Evolutionary conservation across 2,797 vertebrate genomes (phyloP).

Genomic region (Sebastes diploproa): DNA sequence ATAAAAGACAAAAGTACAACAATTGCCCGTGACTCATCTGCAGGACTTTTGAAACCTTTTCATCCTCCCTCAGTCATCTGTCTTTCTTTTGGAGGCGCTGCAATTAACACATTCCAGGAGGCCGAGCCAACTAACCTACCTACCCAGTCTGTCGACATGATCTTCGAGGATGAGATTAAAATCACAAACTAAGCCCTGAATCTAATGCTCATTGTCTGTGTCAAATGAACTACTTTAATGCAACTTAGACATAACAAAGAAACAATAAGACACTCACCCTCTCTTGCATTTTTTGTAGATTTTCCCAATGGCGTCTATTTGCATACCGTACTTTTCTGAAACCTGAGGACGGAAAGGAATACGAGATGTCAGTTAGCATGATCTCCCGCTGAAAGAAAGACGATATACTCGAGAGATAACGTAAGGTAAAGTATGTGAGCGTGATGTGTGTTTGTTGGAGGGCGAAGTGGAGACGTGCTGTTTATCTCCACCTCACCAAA

Average conservation of each 20-base stretch:
- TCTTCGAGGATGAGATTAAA: conserved; percentile 53
- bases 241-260: background rate
- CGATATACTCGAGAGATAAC: conserved; percentile 13
- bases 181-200: conserved; percentile 33
- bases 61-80: conserved; percentile 45
- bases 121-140: conserved; percentile 59
- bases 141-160: conserved; percentile 59
- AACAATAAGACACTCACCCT: conserved; percentile 86
- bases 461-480: background rate
- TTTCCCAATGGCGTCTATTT: conserved; percentile 93
- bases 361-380: conserved; percentile 39
- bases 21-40: conserved; percentile 69
- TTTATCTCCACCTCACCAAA: background rate
- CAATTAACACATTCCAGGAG: conserved; percentile 75
- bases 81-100: conserved; percentile 59
- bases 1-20: conserved; percentile 36
- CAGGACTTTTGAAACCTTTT: conserved; percentile 64
- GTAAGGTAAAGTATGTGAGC: background rate
- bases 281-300: conserved; percentile 99
- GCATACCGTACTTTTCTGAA: conserved; percentile 96
- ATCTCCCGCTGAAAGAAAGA: conserved; percentile 16
- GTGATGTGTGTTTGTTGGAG: background rate
- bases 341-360: conserved; percentile 84
- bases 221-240: background rate
- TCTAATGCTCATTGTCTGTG: background rate